Percentiles rank a stretch among this genome's conserved stretches.
Conservation (phyloP, 2,113 vertebrate genomes). For the Lontra canadensis region DNA sequence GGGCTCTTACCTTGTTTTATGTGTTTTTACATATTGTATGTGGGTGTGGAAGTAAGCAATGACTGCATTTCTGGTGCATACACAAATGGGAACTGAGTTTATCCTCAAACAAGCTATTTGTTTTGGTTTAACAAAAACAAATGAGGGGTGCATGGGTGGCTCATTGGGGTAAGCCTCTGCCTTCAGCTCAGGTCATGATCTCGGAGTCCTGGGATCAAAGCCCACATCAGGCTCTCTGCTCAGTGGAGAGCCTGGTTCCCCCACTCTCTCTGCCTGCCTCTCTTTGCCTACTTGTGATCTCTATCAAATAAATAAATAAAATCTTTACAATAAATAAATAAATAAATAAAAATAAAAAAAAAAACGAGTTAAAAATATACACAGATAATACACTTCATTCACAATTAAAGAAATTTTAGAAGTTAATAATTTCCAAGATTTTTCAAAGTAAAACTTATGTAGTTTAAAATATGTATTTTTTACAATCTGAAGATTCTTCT, state of each 20-base stretch:
- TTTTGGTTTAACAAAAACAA: neutral
- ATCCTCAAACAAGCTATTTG: neutral
- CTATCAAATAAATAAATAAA: too few relatives aligned
- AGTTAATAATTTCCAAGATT: neutral
- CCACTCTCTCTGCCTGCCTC: too few relatives aligned
- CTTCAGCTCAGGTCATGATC: too few relatives aligned
- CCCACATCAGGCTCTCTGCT: too few relatives aligned
- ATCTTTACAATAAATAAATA: too few relatives aligned
- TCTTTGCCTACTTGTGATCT: too few relatives aligned
- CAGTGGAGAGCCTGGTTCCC: too few relatives aligned
- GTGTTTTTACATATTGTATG: neutral
- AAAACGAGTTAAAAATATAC: neutral
- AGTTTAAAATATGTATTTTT: neutral
- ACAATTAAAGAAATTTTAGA: neutral
- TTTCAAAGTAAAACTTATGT: neutral
- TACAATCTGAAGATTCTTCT: neutral
- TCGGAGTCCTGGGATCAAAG: too few relatives aligned
- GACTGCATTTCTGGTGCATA: neutral
- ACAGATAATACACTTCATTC: neutral
- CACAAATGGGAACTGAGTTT: neutral
- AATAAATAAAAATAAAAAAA: neutral
- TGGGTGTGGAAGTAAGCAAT: neutral
- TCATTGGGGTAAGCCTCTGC: too few relatives aligned
- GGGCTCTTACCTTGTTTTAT: neutral
- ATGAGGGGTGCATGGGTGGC: too few relatives aligned